Percentiles rank a stretch among this genome's conserved stretches.
phyloP scores from a whole-genome alignment of 2,797 vertebrate genomes.

The Jordanella pulchra region DNA sequence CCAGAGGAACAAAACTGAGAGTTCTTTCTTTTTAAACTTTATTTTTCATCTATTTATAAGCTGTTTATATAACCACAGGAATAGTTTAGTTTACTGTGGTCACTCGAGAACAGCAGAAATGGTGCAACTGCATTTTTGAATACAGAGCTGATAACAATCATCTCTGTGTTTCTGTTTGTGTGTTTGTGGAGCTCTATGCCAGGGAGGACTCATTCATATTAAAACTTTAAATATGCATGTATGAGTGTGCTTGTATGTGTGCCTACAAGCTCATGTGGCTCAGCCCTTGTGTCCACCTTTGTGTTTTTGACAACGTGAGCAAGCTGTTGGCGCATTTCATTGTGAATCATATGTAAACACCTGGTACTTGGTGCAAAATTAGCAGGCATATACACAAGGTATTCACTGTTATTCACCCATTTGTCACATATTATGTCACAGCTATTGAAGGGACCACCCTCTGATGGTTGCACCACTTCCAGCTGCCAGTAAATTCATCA shows the following conservation, averaged over 20 bases:
- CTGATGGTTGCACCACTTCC: conserved; percentile 43
- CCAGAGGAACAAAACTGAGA: conserved; percentile 21
- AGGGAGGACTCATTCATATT: conserved; percentile 25
- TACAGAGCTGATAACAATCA: conserved; percentile 49
- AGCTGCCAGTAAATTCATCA: conserved; percentile 42
- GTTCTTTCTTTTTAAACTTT: conserved; percentile 19
- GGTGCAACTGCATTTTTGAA: conserved; percentile 24
- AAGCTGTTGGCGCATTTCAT: conserved; percentile 33
- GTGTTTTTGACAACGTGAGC: conserved; percentile 41
- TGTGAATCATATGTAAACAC: conserved; percentile 64
- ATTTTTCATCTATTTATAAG: conserved; percentile 28
- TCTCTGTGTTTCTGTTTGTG: conserved; percentile 9
- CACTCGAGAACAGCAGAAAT: conserved; percentile 30
- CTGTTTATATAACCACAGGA: conserved; percentile 26
- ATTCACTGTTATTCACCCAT: conserved; percentile 47
- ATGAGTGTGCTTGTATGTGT: conserved; percentile 1
- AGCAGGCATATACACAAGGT: conserved; percentile 54
- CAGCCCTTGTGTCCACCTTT: conserved; percentile 14
- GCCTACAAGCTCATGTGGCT: background rate
- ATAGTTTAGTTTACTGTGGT: conserved; percentile 24
- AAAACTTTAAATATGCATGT: conserved; percentile 21
- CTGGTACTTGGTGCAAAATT: conserved; percentile 51
- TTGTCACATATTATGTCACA: conserved; percentile 20
- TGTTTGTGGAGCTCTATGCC: conserved; percentile 14
- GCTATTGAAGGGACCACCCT: conserved; percentile 40